Evolutionary conservation across 2,113 vertebrate species (phyloP), one percentile per base, ranked within the genome.

Genomic region (Dromaius novaehollandiae): DNA sequence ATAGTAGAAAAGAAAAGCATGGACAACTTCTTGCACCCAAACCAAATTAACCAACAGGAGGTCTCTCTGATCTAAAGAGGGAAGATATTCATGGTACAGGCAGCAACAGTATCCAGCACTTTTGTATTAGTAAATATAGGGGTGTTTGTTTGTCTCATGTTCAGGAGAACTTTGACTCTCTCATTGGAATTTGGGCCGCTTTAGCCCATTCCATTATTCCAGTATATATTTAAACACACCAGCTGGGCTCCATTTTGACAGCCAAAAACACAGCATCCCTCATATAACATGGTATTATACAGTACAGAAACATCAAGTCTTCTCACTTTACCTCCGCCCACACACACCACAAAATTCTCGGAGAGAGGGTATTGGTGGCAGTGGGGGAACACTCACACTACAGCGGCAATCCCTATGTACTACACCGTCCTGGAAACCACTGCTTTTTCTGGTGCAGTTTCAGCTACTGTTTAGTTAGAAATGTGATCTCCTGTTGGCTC

Each of bases 261-360:
- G 89, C 82, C 70, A 96, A 97, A 87, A 96, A 79, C 61, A 88
- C 81, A 87, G 56, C 53, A 95, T 94, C 71, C 90, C 91, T 95
- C 83, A 97, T 83, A 85, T 84, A 95, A 80, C 61, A 96, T 36
- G 76, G 86, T 95, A 97, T 94, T 93, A 69, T 36, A 69, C 51
- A 65, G 88, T 68, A 93, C 77, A 97, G 89, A 96, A 97, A 96
- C 63, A 96, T 89, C 95, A 95, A 86, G 42, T 85, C 64, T 94
- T 83, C 93, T 97, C 94, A 94, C 78, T 96, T 97, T 94, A 95
- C 92, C 88, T 95, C 10, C 30, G 8, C 55, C 30, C 73, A 36
- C 4, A 71, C 95, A 97, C 90, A 97, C 90, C 91, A 44, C 96
- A 97, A 97, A 98, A 97, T 70, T 98, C 96, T 96, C 75, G 94